Evolutionary conservation across 23 tunicate genomes (phyloP), one percentile per base, ranked within the genome.

Genomic region (Ciona savignyi): DNA sequence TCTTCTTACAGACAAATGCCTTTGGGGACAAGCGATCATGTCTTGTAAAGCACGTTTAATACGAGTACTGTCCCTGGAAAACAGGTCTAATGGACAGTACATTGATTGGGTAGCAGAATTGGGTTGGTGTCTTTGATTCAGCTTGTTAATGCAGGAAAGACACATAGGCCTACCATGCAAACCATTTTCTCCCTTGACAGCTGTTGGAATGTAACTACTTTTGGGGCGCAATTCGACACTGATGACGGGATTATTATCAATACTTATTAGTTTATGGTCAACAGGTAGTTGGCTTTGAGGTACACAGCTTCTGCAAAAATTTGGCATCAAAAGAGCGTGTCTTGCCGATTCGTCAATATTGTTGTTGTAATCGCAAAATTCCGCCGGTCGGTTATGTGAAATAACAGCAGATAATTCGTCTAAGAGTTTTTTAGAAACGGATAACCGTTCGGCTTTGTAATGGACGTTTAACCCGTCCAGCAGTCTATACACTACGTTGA

Each of bases 221-320:
- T 82, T 82, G 3, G 87, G 87, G 2, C 87, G 72, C 0, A 82
- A 28, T 75, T 82, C 87, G n/a, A 82, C 68, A 70, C 87, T 82
- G 6, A 82, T 51, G 24, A 77, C 67, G 62, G 87, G 80, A 32
- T 32, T 11, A 30, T 35, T 1, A 22, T 51, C 65, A 42, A 35
- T 29, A 30, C 33, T 69, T 15, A 35, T 1, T 1, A 3, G 1
- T 2, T 29, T 3, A 21, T 72, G 76, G 28, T 33, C 76, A 21
- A 32, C 23, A 28, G 27, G 60, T 11, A 4, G 15, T n/a, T 9
- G 23, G 22, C 67, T 63, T 26, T 6, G 69, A 2, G 23, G 69
- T 56, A 42, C 22, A 67, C 6, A 23, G 35, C 26, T 3, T 4
- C 26, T 70, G 76, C 87, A 82, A 35, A 74, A 82, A 72, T 82